Evolutionary conservation across 1,140 invertebrate species (phyloP), one percentile per base, ranked within the genome.

Genomic region (Drosophila guanche): DNA sequence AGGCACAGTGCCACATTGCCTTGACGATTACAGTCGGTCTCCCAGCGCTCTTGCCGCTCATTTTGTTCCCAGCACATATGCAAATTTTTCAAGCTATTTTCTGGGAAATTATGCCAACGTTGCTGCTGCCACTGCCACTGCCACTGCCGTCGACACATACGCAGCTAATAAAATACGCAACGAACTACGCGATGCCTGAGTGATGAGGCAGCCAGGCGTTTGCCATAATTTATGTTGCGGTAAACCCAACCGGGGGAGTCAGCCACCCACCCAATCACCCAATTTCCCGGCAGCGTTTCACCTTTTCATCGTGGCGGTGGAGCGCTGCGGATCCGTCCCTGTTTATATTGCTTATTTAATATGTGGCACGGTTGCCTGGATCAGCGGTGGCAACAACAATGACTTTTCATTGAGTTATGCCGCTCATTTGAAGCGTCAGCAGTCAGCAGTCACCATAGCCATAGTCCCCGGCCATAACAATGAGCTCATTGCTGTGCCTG

Each of bases 261-360:
- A 20, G 16, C n/a, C 33, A 22, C 50, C 46, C 52, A 45, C 75
- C 60, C 70, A 72, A 69, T 77, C 71, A 61, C 60, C 57, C 46
- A 43, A 62, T 60, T 53, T 55, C 22, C 51, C 37, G 14, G 45
- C 27, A 2, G 6, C 51, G 63, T 23, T 68, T 68, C 56, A 83
- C 79, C 79, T 73, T 81, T 83, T 62, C 79, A 80, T 53, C 78
- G 48, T 23, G 43, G 33, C n/a, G 29, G 29, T 40, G 45, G 52
- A 7, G 29, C 29, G 29, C 56, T 52, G 42, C 40, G 63, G 42
- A 37, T 33, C 45, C 20, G 63, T 47, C 37, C 22, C 66, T 81
- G 80, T 86, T 77, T 81, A 86, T 86, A 81, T 85, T 86, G 80
- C 81, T 85, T 85, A 86, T 85, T 85, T 86, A 85, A 85, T 85